Evolutionary conservation across 2,797 vertebrate genomes (phyloP), one percentile per base, ranked within the genome.

Genomic region (Acanthiza pusilla): DNA sequence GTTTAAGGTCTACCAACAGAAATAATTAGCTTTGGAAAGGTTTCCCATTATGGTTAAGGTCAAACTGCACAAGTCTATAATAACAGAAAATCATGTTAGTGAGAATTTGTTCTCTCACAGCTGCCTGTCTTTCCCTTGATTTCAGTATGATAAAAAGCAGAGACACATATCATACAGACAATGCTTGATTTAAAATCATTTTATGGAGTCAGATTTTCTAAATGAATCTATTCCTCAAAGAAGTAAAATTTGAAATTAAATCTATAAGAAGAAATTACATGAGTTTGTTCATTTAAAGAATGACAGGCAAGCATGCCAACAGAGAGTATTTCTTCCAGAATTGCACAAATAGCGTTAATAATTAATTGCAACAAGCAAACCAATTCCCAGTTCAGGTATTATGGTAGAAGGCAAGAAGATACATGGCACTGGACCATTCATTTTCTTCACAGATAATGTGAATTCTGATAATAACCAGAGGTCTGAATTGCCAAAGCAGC

Each of bases 381-480:
- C 16, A 74, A 15, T 70, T 63, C 11, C 78, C 45, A 71, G 19
- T n/a, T 87, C 38, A 61, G 63, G 11, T 47, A n/a, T 77, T 60
- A 51, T 29, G 5, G 20, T 27, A 73, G 40, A 88, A 84, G 7
- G 3, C 20, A 73, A 65, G 42, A 75, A 30, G 6, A 40, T 18
- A 30, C 4, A 36, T 0, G 0, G 7, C 16, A 48, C 17, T 4
- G 11, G 16, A 58, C 3, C 7, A 38, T 65, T 75, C 4, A 48
- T 88, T 78, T 86, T 90, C 26, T 75, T 83, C 18, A 34, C 6
- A 43, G 13, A 4, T 66, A 60, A 36, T 23, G 16, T 62, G 45
- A 58, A 86, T 78, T 91, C 16, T 65, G 9, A 23, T 43, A 92
- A 32, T 11, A 77, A 36, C 8, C 25, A 54, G 42, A 45, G 18